A percentile compares a stretch with the other conserved stretches of the same genome.
These are phyloP conservation scores for Muschampia plurimacula DNA, from an alignment of 2,888 invertebrate species.

Conservation along the genomic window DNA sequence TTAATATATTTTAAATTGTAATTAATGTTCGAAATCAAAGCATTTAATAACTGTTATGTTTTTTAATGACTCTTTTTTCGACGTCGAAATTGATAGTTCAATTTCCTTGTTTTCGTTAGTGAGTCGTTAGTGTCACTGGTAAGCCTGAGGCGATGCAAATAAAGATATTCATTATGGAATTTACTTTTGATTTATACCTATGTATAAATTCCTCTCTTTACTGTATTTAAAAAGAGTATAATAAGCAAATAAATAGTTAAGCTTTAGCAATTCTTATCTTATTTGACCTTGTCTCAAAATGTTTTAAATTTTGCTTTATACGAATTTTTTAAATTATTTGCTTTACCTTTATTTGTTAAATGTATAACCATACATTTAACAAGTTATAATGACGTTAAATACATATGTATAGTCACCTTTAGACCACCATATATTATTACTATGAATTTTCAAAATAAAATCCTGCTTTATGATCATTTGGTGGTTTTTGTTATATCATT, in stretches of 20 bases:
- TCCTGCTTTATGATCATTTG: slow-evolving; percentile 3
- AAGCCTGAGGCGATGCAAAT: slow-evolving; percentile 76
- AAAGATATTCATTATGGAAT: slow-evolving; percentile 75
- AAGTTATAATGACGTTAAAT: not conserved
- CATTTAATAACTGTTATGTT: slow-evolving; percentile 61
- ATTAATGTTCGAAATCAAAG: slow-evolving; percentile 51
- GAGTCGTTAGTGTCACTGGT: slow-evolving; percentile 76
- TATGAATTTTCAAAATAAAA: not conserved
- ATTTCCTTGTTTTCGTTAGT: slow-evolving; percentile 76
- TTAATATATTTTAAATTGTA: slow-evolving; percentile 28
- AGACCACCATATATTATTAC: not conserved
- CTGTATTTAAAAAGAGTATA: slow-evolving; percentile 18
- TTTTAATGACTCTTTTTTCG: slow-evolving; percentile 69
- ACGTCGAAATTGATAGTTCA: slow-evolving; percentile 76
- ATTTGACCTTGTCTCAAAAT: not conserved
- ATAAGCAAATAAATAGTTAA: not conserved
- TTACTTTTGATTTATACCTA: slow-evolving; percentile 71
- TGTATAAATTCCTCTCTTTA: slow-evolving; percentile 38
- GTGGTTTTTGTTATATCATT: slow-evolving; percentile 44
- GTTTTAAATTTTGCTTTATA: not conserved
- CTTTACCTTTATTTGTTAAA: no score
- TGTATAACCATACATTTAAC: not conserved
- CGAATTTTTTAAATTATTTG: not conserved
- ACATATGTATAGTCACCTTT: not conserved
- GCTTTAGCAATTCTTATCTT: not conserved